phyloP scores from a whole-genome alignment of 2,888 invertebrate species.

The Trichacis sp. region DNA sequence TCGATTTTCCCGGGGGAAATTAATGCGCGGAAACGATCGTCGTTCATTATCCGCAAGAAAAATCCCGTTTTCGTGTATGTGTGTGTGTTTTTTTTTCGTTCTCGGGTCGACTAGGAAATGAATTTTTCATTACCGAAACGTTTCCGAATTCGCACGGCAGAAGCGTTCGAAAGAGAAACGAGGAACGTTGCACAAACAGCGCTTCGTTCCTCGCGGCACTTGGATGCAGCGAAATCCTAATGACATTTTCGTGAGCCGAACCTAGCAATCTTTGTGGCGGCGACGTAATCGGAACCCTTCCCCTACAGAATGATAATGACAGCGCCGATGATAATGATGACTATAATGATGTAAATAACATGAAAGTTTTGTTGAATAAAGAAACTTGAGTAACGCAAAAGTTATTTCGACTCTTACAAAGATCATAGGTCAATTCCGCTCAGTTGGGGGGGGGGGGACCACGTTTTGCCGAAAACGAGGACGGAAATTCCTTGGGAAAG shows the following conservation, averaged over 20 bases:
- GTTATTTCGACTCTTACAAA: not conserved
- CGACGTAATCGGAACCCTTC: slow-evolving; percentile 50
- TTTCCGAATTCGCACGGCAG: not conserved
- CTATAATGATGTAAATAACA: slow-evolving; percentile 8
- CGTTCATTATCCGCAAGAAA: no score
- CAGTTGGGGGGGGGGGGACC: no score
- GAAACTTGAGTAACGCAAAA: slow-evolving; percentile 2
- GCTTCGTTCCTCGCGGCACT: slow-evolving; percentile 53
- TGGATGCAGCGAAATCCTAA: slow-evolving; percentile 62
- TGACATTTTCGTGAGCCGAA: slow-evolving; percentile 65
- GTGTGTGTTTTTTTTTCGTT: no score
- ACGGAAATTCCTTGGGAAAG: not conserved
- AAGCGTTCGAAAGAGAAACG: slow-evolving; percentile 14
- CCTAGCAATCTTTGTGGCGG: slow-evolving; percentile 56
- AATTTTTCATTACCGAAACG: not conserved
- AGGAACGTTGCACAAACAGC: slow-evolving; percentile 49
- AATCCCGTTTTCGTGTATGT: no score
- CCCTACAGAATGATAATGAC: slow-evolving; percentile 13
- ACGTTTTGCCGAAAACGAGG: not conserved
- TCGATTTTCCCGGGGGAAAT: not conserved
- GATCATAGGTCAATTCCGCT: not conserved
- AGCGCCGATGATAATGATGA: slow-evolving; percentile 7
- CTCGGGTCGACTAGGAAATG: not conserved
- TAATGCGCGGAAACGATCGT: not conserved
- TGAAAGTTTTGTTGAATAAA: not conserved